Conservation (phyloP, 2,797 vertebrate species). For the Novumbra hubbsi region DNA sequence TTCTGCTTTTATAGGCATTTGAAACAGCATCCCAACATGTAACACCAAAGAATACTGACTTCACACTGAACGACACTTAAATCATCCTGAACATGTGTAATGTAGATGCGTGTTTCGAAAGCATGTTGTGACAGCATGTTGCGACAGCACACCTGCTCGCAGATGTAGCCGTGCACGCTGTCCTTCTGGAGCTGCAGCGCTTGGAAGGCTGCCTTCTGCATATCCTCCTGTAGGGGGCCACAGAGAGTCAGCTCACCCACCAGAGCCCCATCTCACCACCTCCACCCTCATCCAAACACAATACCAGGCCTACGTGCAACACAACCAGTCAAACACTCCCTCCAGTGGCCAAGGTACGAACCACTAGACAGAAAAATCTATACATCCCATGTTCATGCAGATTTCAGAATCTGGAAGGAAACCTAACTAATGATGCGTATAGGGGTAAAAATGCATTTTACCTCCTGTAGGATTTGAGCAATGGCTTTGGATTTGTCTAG, state of each 20-base stretch:
- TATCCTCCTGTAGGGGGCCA: constrained; percentile 78
- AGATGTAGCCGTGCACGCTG: constrained; percentile 85
- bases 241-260: constrained; percentile 7
- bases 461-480: constrained; percentile 90
- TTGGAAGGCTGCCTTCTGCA: constrained; percentile 95
- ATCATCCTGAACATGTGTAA: not conserved
- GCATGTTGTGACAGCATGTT: no score
- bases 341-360: not conserved
- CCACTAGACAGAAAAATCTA: no score
- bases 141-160: constrained; percentile 80
- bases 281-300: not conserved
- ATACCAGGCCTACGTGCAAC: not conserved
- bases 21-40: no score
- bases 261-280: no score
- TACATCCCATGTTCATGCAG: no score
- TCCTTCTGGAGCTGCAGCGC: constrained; percentile 93
- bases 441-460: constrained; percentile 44
- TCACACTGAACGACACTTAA: not conserved
- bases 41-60: not conserved
- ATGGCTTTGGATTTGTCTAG: constrained; percentile 93
- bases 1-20: no score
- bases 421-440: not conserved
- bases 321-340: not conserved
- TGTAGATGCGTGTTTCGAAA: not conserved
- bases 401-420: no score